A percentile compares a stretch with the other conserved stretches of the same genome.
These are phyloP conservation scores for Pharmacophagus antenor DNA, from an alignment of 2,888 invertebrate species.

Conservation along the genomic window DNA sequence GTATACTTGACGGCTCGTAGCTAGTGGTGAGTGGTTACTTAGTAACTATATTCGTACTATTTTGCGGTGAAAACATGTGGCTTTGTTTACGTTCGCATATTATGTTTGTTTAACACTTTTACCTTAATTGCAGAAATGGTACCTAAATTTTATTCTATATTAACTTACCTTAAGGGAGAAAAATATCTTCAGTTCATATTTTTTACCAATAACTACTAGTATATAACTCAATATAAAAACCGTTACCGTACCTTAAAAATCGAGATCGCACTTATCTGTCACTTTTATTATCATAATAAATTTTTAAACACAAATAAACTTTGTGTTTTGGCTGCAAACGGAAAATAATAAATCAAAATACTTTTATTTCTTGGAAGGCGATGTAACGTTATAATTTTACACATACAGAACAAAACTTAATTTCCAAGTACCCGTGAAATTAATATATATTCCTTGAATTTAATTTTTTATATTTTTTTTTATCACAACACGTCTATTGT, in stretches of 20 bases:
- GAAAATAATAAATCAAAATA: conserved; percentile 69
- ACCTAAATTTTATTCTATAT: not conserved
- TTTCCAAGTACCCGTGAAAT: conserved; percentile 59
- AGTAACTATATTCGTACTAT: conserved; percentile 37
- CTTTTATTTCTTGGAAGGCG: conserved; percentile 52
- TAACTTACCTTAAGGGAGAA: not conserved
- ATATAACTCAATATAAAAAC: conserved; percentile 28
- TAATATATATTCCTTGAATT: conserved; percentile 35
- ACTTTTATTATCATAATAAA: conserved; percentile 68
- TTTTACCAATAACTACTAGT: not conserved
- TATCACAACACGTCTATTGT: conserved; percentile 27
- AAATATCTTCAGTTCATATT: too few relatives aligned
- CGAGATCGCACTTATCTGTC: conserved; percentile 44
- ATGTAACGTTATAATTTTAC: conserved; percentile 62
- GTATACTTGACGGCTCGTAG: conserved; percentile 37
- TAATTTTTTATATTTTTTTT: conserved; percentile 33
- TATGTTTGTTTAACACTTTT: not conserved
- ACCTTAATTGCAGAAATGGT: not conserved
- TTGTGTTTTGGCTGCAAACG: conserved; percentile 69
- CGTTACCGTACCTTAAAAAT: conserved; percentile 35
- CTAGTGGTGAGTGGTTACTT: conserved; percentile 39
- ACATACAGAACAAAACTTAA: conserved; percentile 65
- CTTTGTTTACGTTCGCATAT: not conserved
- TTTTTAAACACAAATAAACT: conserved; percentile 59
- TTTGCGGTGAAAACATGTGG: conserved; percentile 34